Conservation (phyloP, 2,888 invertebrate species). For the Saturnia japonica region DNA sequence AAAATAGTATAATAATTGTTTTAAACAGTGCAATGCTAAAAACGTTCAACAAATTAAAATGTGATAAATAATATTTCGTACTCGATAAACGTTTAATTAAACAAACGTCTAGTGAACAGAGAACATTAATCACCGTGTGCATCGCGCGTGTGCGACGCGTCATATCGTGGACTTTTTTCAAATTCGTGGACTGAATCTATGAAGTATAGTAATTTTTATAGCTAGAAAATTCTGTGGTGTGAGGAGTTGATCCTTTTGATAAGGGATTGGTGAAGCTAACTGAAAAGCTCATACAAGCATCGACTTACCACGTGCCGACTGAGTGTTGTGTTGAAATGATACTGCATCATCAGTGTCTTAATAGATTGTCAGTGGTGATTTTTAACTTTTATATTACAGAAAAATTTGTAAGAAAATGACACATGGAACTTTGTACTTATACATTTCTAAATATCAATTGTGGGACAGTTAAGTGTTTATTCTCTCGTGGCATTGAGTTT, state of each 20-base stretch:
- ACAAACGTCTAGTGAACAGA: constrained; percentile 78
- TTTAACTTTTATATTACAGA: constrained; percentile 75
- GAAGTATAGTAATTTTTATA: constrained; percentile 79
- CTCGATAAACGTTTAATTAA: constrained; percentile 76
- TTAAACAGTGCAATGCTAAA: constrained; percentile 79
- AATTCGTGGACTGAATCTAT: constrained; percentile 80
- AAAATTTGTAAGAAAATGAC: constrained; percentile 67
- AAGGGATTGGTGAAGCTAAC: constrained; percentile 67
- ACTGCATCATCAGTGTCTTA: constrained; percentile 58
- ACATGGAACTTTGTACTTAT: constrained; percentile 79
- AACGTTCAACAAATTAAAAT: constrained; percentile 80
- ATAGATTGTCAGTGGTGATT: constrained; percentile 30
- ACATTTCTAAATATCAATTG: constrained; percentile 71
- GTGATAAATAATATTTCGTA: constrained; percentile 75
- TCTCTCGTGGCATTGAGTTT: constrained; percentile 78
- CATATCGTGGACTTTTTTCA: constrained; percentile 80
- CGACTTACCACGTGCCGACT: constrained; percentile 57
- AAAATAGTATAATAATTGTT: constrained; percentile 76
- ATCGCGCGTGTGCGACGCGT: constrained; percentile 63
- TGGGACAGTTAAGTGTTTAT: constrained; percentile 63
- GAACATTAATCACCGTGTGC: constrained; percentile 71
- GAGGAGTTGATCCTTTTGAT: constrained; percentile 77
- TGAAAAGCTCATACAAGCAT: constrained; percentile 54
- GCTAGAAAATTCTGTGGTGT: constrained; percentile 80
- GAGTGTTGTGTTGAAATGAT: constrained; percentile 61